A percentile compares a stretch with the other conserved stretches of the same genome.
Evolutionary conservation across 2,797 vertebrate species (phyloP).

Genomic region (Hippopotamyrus pictus): DNA sequence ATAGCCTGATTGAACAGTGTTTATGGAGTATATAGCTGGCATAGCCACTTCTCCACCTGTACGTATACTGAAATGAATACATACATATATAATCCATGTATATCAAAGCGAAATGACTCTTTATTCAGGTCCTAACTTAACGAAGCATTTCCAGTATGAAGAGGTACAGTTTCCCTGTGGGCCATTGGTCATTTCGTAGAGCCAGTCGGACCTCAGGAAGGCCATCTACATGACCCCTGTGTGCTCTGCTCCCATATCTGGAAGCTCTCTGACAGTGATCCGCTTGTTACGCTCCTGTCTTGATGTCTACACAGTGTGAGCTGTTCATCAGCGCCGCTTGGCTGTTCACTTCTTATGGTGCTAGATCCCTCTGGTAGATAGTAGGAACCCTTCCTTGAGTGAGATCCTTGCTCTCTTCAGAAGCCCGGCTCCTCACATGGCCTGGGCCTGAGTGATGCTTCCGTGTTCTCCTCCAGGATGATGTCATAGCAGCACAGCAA

Average conservation of each 20-base stretch:
- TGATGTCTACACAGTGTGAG: neutral
- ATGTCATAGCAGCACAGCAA: conserved; percentile 65
- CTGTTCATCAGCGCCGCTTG: neutral
- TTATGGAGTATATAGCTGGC: neutral
- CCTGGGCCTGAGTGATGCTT: conserved; percentile 61
- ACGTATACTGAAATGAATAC: neutral
- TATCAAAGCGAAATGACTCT: neutral
- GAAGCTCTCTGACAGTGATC: neutral
- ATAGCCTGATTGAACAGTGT: neutral
- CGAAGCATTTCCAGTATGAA: neutral
- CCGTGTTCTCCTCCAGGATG: conserved; percentile 68
- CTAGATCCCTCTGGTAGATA: neutral
- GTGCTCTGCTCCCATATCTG: neutral
- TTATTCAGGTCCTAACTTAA: neutral
- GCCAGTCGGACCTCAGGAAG: neutral
- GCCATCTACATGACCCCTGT: neutral
- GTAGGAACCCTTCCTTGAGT: neutral
- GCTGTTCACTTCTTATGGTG: neutral
- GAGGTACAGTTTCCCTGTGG: neutral
- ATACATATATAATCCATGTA: neutral
- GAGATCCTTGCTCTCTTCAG: conserved; percentile 24
- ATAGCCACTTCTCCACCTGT: neutral
- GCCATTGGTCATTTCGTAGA: neutral
- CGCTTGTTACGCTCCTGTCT: neutral
- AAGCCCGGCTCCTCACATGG: conserved; percentile 46